Evolutionary conservation across 2,888 invertebrate genomes (phyloP).

Genomic region (Eugnorisma glareosa): DNA sequence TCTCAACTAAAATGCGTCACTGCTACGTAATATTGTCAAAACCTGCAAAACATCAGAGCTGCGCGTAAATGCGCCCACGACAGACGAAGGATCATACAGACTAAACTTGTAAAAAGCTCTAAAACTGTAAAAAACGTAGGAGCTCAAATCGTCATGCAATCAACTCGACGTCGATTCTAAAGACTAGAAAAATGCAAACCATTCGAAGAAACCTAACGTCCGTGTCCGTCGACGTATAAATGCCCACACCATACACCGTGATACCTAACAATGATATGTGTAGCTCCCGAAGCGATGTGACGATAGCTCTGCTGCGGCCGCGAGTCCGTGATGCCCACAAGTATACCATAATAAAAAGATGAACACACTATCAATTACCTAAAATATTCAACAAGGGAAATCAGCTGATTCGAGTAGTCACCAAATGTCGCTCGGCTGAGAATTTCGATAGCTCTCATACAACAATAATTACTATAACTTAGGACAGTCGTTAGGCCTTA

Average conservation of each 20-base stretch:
- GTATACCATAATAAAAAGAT: slow-evolving; percentile 71
- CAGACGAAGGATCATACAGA: slow-evolving; percentile 67
- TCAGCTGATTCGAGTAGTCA: slow-evolving; percentile 70
- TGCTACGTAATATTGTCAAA: slow-evolving; percentile 65
- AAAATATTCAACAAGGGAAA: slow-evolving; percentile 79
- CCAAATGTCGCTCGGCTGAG: slow-evolving; percentile 73
- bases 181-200: slow-evolving; percentile 90
- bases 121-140: slow-evolving; percentile 74
- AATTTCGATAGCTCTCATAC: slow-evolving; percentile 78
- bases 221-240: slow-evolving; percentile 73
- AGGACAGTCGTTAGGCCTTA: slow-evolving; percentile 90
- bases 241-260: slow-evolving; percentile 72
- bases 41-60: slow-evolving; percentile 71
- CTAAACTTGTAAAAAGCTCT: slow-evolving; percentile 71
- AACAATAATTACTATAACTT: slow-evolving; percentile 85
- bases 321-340: slow-evolving; percentile 69
- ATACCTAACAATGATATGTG: slow-evolving; percentile 84
- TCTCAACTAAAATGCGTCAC: slow-evolving; percentile 70
- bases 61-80: slow-evolving; percentile 77
- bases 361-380: slow-evolving; percentile 82
- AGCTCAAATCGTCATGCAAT: slow-evolving; percentile 76
- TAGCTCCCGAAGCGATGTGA: slow-evolving; percentile 77
- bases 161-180: slow-evolving; percentile 80
- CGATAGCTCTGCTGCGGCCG: slow-evolving; percentile 68
- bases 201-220: slow-evolving; percentile 79